Conservation (phyloP, 2,888 invertebrate genomes). For the Tryphoninae sp. region DNA sequence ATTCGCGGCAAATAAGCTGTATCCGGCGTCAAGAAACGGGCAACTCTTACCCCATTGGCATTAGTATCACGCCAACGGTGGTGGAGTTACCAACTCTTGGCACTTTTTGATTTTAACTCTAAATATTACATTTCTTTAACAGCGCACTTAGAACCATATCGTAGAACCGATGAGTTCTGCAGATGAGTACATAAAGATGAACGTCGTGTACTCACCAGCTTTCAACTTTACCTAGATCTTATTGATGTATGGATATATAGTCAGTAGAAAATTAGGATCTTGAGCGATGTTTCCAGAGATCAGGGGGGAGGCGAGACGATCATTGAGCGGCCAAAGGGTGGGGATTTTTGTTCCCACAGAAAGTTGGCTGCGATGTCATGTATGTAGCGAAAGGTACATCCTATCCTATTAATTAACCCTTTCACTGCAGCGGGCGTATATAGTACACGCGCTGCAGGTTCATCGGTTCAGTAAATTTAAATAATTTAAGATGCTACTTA, state of each 20-base stretch:
- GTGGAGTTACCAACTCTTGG: conserved; percentile 91
- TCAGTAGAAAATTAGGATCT: no score
- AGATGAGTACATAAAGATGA: conserved; percentile 7
- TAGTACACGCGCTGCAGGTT: no score
- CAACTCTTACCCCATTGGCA: conserved; percentile 91
- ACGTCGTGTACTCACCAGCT: no score
- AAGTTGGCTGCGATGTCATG: no score
- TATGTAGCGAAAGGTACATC: no score
- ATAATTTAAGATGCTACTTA: no score
- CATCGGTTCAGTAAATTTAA: no score
- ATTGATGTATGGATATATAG: no score
- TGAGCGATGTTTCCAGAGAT: neutral
- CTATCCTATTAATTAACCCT: no score
- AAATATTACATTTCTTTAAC: neutral
- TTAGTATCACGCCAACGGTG: conserved; percentile 88
- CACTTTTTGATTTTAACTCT: conserved; percentile 63
- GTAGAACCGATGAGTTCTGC: conserved; percentile 17
- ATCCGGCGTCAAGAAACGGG: conserved; percentile 86
- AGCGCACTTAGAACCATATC: neutral
- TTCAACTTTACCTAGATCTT: no score
- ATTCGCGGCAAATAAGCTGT: conserved; percentile 2
- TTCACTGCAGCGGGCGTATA: no score
- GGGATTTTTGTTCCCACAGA: no score
- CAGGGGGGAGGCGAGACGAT: neutral
- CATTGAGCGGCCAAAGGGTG: neutral